Conservation (phyloP, 2,888 invertebrate species). For the Phalangium opilio region DNA sequence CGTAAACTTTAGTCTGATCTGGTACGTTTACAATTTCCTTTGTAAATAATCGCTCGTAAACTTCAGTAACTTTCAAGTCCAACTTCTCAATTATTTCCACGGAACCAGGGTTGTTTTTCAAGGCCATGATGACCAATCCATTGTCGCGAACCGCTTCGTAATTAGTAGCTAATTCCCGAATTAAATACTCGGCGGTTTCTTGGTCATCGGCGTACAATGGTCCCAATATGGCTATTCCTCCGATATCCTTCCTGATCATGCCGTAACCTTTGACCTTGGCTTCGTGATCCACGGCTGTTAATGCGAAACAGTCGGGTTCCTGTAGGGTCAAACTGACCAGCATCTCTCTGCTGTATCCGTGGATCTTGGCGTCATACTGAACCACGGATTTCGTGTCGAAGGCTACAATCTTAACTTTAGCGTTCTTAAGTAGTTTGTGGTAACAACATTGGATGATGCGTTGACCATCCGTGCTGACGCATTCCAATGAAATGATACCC, state of each 20-base stretch:
- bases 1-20: too few species aligned
- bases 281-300: conserved; percentile 10
- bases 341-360: conserved; percentile 5
- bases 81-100: conserved; percentile 14
- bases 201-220: conserved; percentile 10
- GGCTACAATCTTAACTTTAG: too few species aligned
- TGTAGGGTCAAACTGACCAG: conserved; percentile 4
- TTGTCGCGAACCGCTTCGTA: too few species aligned
- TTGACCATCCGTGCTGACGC: too few species aligned
- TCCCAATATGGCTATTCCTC: conserved; percentile 6
- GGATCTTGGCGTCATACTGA: conserved; percentile 8
- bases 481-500: too few species aligned
- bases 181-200: conserved; percentile 8
- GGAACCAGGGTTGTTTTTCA: conserved; percentile 15
- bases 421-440: too few species aligned
- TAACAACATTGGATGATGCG: too few species aligned
- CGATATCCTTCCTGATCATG: conserved; percentile 9
- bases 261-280: conserved; percentile 10
- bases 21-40: too few species aligned
- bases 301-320: conserved; percentile 5
- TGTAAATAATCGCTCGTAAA: too few species aligned
- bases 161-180: too few species aligned
- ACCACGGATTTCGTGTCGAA: too few species aligned
- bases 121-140: conserved; percentile 15
- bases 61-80: conserved; percentile 13